A percentile compares a stretch with the other conserved stretches of the same genome.
phyloP scores from a whole-genome alignment of 2,113 vertebrate species.

The Macroglossus sobrinus region DNA sequence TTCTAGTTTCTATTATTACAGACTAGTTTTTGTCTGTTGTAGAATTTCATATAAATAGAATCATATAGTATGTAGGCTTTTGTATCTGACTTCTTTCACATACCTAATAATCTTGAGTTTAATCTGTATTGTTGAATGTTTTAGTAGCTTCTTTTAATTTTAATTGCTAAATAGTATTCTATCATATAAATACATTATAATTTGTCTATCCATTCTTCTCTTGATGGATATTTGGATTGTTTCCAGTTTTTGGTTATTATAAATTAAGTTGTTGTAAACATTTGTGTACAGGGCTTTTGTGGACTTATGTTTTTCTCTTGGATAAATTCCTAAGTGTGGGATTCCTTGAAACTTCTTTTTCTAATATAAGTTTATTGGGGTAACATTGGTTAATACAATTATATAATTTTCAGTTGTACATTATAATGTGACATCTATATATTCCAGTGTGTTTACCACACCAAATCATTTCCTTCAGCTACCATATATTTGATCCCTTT shows the following conservation, averaged over 20 bases:
- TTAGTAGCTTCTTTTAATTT: not conserved
- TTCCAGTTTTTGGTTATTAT: not conserved
- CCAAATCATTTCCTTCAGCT: too few species aligned
- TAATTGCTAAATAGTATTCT: not conserved
- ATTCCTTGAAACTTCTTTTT: not conserved
- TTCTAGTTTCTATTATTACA: not conserved
- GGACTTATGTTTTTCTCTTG: not conserved
- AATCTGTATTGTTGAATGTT: not conserved
- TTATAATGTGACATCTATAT: too few species aligned
- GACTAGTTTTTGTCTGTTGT: not conserved
- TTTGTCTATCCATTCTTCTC: not conserved
- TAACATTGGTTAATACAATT: too few species aligned
- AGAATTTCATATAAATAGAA: not conserved
- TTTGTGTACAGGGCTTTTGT: not conserved
- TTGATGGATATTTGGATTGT: not conserved
- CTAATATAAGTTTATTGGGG: too few species aligned
- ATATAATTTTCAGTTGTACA: too few species aligned
- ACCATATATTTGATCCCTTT: too few species aligned
- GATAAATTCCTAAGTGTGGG: not conserved
- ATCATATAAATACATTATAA: not conserved
- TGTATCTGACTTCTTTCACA: not conserved
- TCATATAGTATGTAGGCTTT: not conserved
- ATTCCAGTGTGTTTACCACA: too few species aligned
- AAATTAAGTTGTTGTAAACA: conserved; percentile 8
- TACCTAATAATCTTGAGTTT: not conserved